Evolutionary conservation across 2,888 invertebrate species (phyloP).

Genomic region (Hipparchia sbordonii): DNA sequence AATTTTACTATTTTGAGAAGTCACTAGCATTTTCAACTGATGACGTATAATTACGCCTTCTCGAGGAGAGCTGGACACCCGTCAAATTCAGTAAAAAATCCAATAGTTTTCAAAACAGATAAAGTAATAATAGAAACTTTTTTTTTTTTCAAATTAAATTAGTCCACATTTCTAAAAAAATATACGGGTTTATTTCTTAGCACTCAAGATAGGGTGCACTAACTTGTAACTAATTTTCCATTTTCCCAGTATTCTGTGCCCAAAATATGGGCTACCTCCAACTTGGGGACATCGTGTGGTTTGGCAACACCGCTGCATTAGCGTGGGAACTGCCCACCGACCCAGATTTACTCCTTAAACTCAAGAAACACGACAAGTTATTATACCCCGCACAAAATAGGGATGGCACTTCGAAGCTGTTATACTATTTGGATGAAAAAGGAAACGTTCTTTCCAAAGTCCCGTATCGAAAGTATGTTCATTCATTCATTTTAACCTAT

Average conservation of each 20-base stretch:
- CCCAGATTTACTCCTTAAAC: slow-evolving; percentile 57
- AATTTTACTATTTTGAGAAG: too few species aligned
- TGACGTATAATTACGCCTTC: too few species aligned
- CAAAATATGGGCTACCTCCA: slow-evolving; percentile 84
- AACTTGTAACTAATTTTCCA: not conserved
- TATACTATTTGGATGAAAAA: slow-evolving; percentile 64
- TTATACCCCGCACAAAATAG: slow-evolving; percentile 47
- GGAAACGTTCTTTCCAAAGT: slow-evolving; percentile 64
- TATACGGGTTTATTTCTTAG: too few species aligned
- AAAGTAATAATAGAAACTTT: too few species aligned
- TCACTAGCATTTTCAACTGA: too few species aligned
- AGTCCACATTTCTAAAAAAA: too few species aligned
- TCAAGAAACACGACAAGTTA: slow-evolving; percentile 53
- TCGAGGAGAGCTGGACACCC: too few species aligned
- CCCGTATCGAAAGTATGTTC: slow-evolving; percentile 62
- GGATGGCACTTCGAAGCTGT: slow-evolving; percentile 54
- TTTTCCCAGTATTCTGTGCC: slow-evolving; percentile 82
- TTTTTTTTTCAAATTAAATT: too few species aligned
- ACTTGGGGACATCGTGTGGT: slow-evolving; percentile 84
- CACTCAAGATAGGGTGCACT: too few species aligned
- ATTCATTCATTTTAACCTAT: not conserved
- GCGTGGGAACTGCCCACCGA: slow-evolving; percentile 90
- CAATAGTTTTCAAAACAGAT: too few species aligned
- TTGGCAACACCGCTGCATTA: slow-evolving; percentile 89
- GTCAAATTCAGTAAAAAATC: too few species aligned